Percentiles rank a stretch among this genome's conserved stretches.
Evolutionary conservation across 2,797 vertebrate genomes (phyloP).

Genomic region (Neopelma chrysocephalum): DNA sequence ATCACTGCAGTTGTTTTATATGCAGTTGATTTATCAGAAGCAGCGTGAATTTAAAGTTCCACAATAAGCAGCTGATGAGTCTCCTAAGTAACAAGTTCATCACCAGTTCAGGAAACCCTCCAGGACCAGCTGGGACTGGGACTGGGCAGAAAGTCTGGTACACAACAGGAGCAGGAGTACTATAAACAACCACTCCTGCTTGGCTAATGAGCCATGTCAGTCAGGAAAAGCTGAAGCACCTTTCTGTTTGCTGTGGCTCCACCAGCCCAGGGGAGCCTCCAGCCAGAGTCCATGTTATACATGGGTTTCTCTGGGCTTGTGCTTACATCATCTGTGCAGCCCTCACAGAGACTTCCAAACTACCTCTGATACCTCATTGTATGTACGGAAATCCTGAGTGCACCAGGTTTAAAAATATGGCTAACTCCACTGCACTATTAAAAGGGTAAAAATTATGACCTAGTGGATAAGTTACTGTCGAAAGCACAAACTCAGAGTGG

Average conservation of each 20-base stretch:
- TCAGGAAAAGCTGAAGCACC: not conserved
- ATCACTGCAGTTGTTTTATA: not conserved
- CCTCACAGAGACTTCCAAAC: not conserved
- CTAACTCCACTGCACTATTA: not conserved
- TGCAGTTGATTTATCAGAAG: not conserved
- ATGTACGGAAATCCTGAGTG: not conserved
- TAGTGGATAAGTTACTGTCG: rapidly evolving
- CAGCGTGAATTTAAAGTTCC: not conserved
- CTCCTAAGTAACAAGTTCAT: not conserved
- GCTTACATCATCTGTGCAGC: not conserved
- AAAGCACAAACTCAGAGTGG: not conserved
- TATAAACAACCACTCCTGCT: not conserved
- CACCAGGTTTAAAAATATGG: not conserved
- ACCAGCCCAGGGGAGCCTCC: not conserved
- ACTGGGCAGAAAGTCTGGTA: not conserved
- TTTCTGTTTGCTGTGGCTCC: not conserved
- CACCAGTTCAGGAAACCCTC: not conserved
- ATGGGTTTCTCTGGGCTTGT: not conserved
- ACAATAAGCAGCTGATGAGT: not conserved
- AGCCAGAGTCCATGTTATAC: not conserved
- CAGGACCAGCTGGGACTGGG: not conserved
- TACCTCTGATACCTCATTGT: not conserved
- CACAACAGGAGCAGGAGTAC: not conserved
- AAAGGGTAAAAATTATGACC: not conserved
- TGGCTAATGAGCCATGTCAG: not conserved